A percentile compares a stretch with the other conserved stretches of the same genome.
Evolutionary conservation across 1,140 invertebrate species (phyloP).

Genomic region (Nephila pilipes): DNA sequence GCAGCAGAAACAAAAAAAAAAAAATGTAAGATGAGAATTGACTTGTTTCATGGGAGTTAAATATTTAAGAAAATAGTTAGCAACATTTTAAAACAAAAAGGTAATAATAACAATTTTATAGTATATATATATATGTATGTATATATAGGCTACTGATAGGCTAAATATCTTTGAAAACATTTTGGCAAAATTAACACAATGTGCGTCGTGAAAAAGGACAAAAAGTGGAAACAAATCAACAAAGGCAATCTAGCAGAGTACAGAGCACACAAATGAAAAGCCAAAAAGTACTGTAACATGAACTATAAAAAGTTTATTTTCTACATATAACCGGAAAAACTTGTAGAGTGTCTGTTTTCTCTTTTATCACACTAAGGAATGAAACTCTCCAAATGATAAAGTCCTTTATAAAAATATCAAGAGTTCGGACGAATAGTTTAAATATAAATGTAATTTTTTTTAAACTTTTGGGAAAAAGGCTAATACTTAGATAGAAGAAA

Average conservation of each 20-base stretch:
- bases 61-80: conserved; percentile 72
- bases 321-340: conserved; percentile 76
- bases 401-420: too few relatives aligned
- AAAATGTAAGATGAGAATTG: conserved; percentile 33
- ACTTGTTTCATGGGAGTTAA: conserved; percentile 49
- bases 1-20: conserved; percentile 46
- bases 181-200: conserved; percentile 69
- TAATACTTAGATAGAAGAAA: too few relatives aligned
- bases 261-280: conserved; percentile 66
- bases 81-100: conserved; percentile 56
- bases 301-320: conserved; percentile 75
- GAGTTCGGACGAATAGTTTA: too few relatives aligned
- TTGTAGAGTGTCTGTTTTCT: conserved; percentile 74
- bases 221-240: conserved; percentile 53
- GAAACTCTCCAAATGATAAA: conserved; percentile 46
- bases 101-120: conserved; percentile 44
- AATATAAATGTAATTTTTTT: too few relatives aligned
- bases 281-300: conserved; percentile 73
- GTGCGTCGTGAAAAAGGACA: conserved; percentile 66
- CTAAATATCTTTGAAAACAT: conserved; percentile 62
- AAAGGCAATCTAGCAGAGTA: conserved; percentile 64
- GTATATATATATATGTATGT: conserved; percentile 63
- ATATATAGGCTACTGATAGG: conserved; percentile 66
- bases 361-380: conserved; percentile 76
- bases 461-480: too few relatives aligned